Base-by-base conservation (phyloP, 2,888 invertebrate genomes). In the Herminia tarsipennalis region DNA sequence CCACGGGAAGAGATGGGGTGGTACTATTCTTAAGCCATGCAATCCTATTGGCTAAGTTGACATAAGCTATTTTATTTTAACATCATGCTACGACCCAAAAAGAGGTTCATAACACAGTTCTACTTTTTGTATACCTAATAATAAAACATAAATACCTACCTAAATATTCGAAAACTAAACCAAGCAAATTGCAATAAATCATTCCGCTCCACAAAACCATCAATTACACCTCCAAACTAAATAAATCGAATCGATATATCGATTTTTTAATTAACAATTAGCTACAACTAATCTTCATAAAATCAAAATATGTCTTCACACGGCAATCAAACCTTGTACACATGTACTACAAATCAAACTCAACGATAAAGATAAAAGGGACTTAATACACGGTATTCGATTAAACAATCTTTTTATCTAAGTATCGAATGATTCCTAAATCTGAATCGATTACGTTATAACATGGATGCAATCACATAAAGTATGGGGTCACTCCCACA, bases 401-500 rank as follows among this genome's bases (percentile, higher is more conserved):
- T 56, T 50, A 50, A 63, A 60, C 52, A 60, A 55, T 49, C 21
- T 24, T 49, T 60, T 53, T 61, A 66, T 52, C 56, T 10, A 47
- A 44, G 43, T 39, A 56, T 59, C 53, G 38, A 56, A 66, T 55
- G 39, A 51, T 53, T 42, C 63, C 49, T 65, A 69, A 69, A 74
- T 66, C 55, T 64, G 42, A 69, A 61, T 72, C 70, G 70, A 74
- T 68, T 66, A 62, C 47, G 56, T 61, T 58, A 52, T 55, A 67
- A 66, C 56, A 52, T 51, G 50, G 48, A 65, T 66, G 54, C 48
- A 58, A 66, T 68, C 68, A 62, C 64, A 64, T 68, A 66, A 65
- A 64, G 35, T 37, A 36, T 47, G 42, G 47, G 40, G 56, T 60
- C 45, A 51, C 75, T 48, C 70, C 68, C 60, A 70, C 65, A 62